Evolutionary conservation across 2,888 invertebrate genomes (phyloP).

Genomic region (Pachliopta kotzebuea): DNA sequence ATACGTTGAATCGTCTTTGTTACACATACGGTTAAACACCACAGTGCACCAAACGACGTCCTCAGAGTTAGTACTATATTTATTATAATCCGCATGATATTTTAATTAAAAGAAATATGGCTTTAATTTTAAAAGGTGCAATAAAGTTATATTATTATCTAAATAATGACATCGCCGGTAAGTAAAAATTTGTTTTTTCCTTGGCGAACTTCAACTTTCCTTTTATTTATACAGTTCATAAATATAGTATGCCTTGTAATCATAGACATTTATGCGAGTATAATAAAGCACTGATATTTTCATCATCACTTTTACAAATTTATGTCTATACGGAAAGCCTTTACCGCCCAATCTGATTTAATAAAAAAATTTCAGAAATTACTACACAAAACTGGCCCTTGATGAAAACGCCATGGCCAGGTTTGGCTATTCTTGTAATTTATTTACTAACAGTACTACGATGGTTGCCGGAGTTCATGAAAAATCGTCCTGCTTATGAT

Average conservation of each 20-base stretch:
- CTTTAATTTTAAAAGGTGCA: conserved; percentile 55
- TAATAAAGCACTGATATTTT: too few species aligned
- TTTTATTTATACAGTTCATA: too few species aligned
- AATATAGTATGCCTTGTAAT: too few species aligned
- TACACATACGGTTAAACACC: not conserved
- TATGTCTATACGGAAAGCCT: not conserved
- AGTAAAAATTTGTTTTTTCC: not conserved
- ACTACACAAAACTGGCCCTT: conserved; percentile 85
- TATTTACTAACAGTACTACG: conserved; percentile 85
- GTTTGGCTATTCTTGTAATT: conserved; percentile 73
- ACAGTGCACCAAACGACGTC: conserved; percentile 10
- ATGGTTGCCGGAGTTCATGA: conserved; percentile 87
- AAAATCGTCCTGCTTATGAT: conserved; percentile 82
- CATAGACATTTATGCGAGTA: too few species aligned
- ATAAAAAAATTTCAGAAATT: conserved; percentile 71
- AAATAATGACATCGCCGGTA: conserved; percentile 67
- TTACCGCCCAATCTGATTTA: not conserved
- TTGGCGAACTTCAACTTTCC: too few species aligned
- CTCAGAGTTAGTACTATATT: not conserved
- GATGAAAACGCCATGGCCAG: conserved; percentile 85
- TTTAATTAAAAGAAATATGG: conserved; percentile 43
- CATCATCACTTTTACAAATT: not conserved
- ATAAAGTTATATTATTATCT: conserved; percentile 61
- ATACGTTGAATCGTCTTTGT: conserved; percentile 6
- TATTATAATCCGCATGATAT: not conserved